Evolutionary conservation across 1,140 invertebrate genomes (phyloP), one percentile per base, ranked within the genome.

Genomic region (Hesperophylax magnus): DNA sequence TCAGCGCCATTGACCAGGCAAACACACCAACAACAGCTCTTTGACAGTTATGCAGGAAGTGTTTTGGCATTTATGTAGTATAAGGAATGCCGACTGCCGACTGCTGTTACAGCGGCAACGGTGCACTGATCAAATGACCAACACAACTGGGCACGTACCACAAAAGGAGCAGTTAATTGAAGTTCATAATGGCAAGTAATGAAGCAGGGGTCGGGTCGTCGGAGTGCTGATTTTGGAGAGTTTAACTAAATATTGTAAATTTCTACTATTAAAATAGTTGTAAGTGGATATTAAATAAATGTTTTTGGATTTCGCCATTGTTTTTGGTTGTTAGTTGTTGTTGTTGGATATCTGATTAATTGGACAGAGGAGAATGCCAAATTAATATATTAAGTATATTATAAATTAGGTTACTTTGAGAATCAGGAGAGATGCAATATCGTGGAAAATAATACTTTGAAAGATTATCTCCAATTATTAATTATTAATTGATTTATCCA

Each of bases 11-110:
- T 11, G 39, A 47, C 20, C 20, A n/a, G n/a, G 7, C 61, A 18
- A 65, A 31, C 24, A 65, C 24, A 17, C 14, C 14, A 24, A 17
- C 61, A 65, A 65, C 39, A 67, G 3, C 27, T 17, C 6, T 67
- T 67, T 31, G 67, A 71, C 67, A 71, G 67, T 71, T 71, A 71
- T 71, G 67, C 67, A 71, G 67, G 67, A 71, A 71, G n/a, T 71
- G 67, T 71, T 71, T 71, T 52, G 67, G 67, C 18, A 53, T 52
- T 71, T 71, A 71, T 20, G 18, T 27, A 67, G 63, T 18, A 69
- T 15, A 65, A 22, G 27, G n/a, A 15, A 2, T 54, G 3, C 14
- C 53, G n/a, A 58, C 56, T 18, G 8, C 61, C 15, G 7, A 65
- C 7, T 47, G 9, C 22, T 67, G 27, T 67, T 67, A 67, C 27